Evolutionary conservation across 2,797 vertebrate genomes (phyloP).

Genomic region (Sciaenops ocellatus): DNA sequence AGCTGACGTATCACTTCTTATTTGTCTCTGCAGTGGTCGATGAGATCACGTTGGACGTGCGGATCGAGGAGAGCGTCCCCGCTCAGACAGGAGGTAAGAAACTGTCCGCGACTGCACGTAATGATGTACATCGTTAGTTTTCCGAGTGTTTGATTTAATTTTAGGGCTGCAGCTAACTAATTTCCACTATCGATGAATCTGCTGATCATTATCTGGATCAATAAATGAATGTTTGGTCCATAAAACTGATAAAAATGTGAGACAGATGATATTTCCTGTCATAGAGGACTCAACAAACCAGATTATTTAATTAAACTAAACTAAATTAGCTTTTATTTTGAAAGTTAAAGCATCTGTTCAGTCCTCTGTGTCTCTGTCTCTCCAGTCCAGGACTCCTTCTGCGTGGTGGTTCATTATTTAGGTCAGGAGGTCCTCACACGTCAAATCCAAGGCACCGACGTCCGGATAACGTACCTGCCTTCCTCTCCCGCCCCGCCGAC

Average conservation of each 20-base stretch:
- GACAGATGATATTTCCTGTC: too few species aligned
- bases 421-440: constrained; percentile 80
- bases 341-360: neutral
- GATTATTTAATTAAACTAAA: too few species aligned
- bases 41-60: constrained; percentile 82
- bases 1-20: too few species aligned
- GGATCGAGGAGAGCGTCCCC: constrained; percentile 79
- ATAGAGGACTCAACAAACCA: too few species aligned
- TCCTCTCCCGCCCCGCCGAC: constrained; percentile 66
- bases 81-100: constrained; percentile 59
- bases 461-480: constrained; percentile 79
- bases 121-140: too few species aligned
- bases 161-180: too few species aligned
- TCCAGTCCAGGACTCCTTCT: constrained; percentile 84
- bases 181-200: too few species aligned
- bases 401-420: constrained; percentile 83
- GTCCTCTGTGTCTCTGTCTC: neutral
- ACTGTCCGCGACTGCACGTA: neutral
- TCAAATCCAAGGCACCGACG: constrained; percentile 80
- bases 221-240: too few species aligned
- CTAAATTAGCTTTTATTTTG: neutral
- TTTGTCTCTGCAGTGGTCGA: constrained; percentile 61
- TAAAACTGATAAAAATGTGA: too few species aligned
- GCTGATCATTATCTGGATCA: too few species aligned
- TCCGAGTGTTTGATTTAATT: too few species aligned